Conservation (phyloP, 2,113 vertebrate genomes). For the Meriones unguiculatus region DNA sequence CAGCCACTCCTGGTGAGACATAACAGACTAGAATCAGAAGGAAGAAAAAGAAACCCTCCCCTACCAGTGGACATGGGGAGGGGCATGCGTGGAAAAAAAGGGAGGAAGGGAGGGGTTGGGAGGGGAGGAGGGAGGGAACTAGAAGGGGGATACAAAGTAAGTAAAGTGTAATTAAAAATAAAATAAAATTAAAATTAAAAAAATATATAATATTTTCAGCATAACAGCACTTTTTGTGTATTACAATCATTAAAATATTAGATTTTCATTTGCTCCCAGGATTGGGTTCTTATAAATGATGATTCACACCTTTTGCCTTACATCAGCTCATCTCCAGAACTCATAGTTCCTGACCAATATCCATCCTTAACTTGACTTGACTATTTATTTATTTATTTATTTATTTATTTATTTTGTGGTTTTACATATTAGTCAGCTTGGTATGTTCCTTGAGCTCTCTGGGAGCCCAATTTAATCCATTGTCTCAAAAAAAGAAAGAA, state of each 20-base stretch:
- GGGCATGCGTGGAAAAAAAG: too few species aligned
- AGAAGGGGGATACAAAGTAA: too few species aligned
- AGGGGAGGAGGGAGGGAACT: too few species aligned
- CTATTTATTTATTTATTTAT: not conserved
- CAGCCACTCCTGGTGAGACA: too few species aligned
- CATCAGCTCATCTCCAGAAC: not conserved
- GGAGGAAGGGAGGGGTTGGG: too few species aligned
- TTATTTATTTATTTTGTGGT: not conserved
- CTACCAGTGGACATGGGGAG: too few species aligned
- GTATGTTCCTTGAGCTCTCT: not conserved
- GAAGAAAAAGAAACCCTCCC: too few species aligned
- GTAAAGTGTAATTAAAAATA: too few species aligned
- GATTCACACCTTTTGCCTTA: not conserved
- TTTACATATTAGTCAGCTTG: not conserved
- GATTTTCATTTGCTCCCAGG: not conserved
- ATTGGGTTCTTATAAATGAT: not conserved
- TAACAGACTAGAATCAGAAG: too few species aligned
- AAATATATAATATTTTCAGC: not conserved
- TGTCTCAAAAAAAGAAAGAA: not conserved
- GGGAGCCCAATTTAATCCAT: not conserved
- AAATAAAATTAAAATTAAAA: too few species aligned
- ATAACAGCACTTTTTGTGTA: not conserved
- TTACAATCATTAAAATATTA: not conserved
- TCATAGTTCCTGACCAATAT: not conserved
- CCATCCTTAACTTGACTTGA: not conserved